Percentiles rank a stretch among this genome's conserved stretches.
Conservation (phyloP, 2,113 vertebrate species). For the cat (Felis catus) region DNA sequence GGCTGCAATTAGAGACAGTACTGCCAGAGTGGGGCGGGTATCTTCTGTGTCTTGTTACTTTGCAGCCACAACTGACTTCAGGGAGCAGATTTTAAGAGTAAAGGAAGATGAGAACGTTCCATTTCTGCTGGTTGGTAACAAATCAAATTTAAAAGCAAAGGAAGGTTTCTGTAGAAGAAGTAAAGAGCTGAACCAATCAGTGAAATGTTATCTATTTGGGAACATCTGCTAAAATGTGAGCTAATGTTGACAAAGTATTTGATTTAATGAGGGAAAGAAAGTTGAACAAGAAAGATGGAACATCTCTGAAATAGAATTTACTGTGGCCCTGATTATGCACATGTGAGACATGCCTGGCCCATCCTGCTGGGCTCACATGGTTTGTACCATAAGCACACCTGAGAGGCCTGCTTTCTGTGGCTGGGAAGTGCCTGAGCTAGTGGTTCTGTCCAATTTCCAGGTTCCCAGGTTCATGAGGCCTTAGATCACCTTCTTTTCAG, state of each 20-base stretch:
- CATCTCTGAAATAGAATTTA: background rate
- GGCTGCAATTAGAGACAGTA: constrained; percentile 95
- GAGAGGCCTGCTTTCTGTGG: background rate
- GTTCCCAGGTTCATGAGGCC: constrained; percentile 88
- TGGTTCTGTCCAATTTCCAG: constrained; percentile 86
- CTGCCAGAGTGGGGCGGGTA: constrained; percentile 94
- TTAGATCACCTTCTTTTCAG: constrained; percentile 88
- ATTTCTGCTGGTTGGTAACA: constrained; percentile 95
- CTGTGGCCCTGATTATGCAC: background rate
- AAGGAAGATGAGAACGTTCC: constrained; percentile 97
- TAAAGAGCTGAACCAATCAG: constrained; percentile 92
- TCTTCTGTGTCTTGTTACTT: constrained; percentile 95
- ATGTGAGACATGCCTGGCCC: background rate
- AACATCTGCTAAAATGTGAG: constrained; percentile 96
- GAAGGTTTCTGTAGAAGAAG: constrained; percentile 93
- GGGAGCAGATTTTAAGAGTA: constrained; percentile 95
- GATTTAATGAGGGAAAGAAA: background rate
- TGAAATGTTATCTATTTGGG: constrained; percentile 97
- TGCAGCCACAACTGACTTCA: constrained; percentile 94
- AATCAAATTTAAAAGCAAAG: constrained; percentile 97
- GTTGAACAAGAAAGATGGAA: background rate
- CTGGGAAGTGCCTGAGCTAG: rapidly evolving
- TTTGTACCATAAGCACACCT: background rate
- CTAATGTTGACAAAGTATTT: constrained; percentile 94
- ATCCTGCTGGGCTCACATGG: rapidly evolving